phyloP scores from a whole-genome alignment of 30 jellyfish, hydroid and myxozoan genomes.

The Turritopsis dohrnii region DNA sequence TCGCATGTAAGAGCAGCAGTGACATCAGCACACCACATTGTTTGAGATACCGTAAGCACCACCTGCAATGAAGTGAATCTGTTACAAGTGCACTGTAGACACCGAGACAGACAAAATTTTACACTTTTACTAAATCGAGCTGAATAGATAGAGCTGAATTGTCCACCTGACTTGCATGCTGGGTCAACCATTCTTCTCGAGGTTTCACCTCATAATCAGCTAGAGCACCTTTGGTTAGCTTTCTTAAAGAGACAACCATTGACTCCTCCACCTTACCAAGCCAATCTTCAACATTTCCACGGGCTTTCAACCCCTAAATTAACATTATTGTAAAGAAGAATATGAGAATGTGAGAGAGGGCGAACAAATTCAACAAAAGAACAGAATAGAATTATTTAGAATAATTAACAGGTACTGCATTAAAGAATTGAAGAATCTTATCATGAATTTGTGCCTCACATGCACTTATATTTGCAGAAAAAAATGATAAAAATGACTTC shows the following conservation, averaged over 20 bases:
- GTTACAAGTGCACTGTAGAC: no score
- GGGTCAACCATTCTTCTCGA: conserved; percentile 92
- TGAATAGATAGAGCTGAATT: not conserved
- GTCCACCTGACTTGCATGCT: conserved; percentile 90
- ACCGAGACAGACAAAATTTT: no score
- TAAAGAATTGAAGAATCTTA: no score
- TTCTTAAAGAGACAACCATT: conserved; percentile 81
- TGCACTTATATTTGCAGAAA: no score
- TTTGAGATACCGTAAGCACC: conserved; percentile 90
- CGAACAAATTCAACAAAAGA: no score
- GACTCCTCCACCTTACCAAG: conserved; percentile 97
- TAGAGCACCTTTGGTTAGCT: conserved; percentile 65
- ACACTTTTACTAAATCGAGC: not conserved
- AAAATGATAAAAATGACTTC: no score
- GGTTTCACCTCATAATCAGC: conserved; percentile 78
- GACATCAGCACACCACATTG: conserved; percentile 89
- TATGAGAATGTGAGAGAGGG: no score
- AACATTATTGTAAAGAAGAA: not conserved
- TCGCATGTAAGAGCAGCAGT: conserved; percentile 45
- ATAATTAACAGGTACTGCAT: no score
- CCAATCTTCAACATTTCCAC: conserved; percentile 99
- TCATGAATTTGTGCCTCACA: no score
- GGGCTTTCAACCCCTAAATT: conserved; percentile 84
- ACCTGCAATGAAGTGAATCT: conserved; percentile 37
- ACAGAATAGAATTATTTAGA: no score